Conservation (phyloP, 1,140 invertebrate species). For the Cephus cinctus region DNA sequence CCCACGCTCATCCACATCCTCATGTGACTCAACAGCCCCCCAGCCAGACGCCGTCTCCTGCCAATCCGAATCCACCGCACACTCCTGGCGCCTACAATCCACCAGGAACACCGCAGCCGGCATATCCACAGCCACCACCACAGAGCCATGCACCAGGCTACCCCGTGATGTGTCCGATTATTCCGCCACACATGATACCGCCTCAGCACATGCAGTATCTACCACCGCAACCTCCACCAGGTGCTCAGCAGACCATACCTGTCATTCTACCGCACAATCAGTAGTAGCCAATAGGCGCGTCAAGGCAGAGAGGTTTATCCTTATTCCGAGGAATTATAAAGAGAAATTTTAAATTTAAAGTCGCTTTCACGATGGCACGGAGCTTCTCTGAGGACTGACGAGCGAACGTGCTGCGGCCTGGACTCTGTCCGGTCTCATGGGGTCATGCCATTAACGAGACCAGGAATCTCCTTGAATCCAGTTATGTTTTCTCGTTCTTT, state of each 20-base stretch:
- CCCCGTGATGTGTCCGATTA: conserved; percentile 62
- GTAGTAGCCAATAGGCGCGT: conserved; percentile 39
- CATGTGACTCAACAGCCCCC: conserved; percentile 58
- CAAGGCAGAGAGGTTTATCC: too few relatives aligned
- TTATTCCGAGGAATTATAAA: conserved; percentile 15
- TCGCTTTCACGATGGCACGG: conserved; percentile 27
- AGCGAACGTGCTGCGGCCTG: too few relatives aligned
- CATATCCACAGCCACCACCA: conserved; percentile 56
- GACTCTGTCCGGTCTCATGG: neutral
- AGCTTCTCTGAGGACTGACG: too few relatives aligned
- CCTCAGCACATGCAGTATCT: conserved; percentile 57
- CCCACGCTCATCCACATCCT: conserved; percentile 54
- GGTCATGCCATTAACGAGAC: neutral
- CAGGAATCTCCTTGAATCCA: neutral
- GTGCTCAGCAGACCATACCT: conserved; percentile 56
- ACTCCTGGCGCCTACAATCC: conserved; percentile 62
- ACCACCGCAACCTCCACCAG: conserved; percentile 56
- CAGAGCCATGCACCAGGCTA: conserved; percentile 56
- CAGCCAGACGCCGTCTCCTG: conserved; percentile 64
- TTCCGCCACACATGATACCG: conserved; percentile 59
- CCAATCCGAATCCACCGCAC: conserved; percentile 60
- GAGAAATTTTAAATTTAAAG: conserved; percentile 28
- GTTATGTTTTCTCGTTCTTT: conserved; percentile 1
- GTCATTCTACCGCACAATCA: conserved; percentile 56
- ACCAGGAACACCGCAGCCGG: conserved; percentile 58